These are phyloP conservation scores for Hydraecia micacea DNA, from an alignment of 2,888 invertebrate species.

Conservation along the genomic window DNA sequence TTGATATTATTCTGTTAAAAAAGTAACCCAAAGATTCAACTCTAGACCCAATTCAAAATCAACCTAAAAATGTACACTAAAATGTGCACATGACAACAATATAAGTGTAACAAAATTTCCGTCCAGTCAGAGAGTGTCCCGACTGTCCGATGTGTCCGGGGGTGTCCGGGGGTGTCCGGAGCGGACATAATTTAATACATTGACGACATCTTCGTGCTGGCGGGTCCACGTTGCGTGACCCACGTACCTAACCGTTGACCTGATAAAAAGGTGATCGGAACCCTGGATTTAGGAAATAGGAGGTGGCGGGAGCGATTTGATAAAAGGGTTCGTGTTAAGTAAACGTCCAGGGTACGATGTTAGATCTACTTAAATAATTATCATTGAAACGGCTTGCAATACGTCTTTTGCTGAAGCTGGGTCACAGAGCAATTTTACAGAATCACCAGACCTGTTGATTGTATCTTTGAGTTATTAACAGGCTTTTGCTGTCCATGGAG, in stretches of 20 bases:
- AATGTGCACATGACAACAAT: slow-evolving; percentile 30
- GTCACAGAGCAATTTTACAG: neutral
- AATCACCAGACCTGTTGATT: neutral
- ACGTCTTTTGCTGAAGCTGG: neutral
- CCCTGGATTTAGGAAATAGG: slow-evolving; percentile 29
- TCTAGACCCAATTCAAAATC: slow-evolving; percentile 6
- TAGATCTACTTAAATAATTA: neutral
- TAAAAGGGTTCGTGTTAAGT: neutral
- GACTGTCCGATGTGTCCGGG: slow-evolving; percentile 1
- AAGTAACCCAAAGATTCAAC: neutral
- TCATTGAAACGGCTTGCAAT: neutral
- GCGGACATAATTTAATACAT: slow-evolving; percentile 74
- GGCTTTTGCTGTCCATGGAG: neutral
- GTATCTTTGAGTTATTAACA: neutral
- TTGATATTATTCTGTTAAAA: neutral
- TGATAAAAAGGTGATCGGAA: slow-evolving; percentile 79
- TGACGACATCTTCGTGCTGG: slow-evolving; percentile 68
- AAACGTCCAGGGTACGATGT: neutral
- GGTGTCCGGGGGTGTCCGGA: slow-evolving; percentile 19
- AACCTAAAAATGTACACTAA: slow-evolving; percentile 1
- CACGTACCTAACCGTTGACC: slow-evolving; percentile 81
- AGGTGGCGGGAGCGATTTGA: slow-evolving; percentile 40
- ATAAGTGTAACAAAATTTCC: slow-evolving; percentile 37
- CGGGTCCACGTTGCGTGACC: slow-evolving; percentile 78
- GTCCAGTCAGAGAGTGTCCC: slow-evolving; percentile 24